Conservation (phyloP, 2,888 invertebrate genomes). For the Coelinius sp. region DNA sequence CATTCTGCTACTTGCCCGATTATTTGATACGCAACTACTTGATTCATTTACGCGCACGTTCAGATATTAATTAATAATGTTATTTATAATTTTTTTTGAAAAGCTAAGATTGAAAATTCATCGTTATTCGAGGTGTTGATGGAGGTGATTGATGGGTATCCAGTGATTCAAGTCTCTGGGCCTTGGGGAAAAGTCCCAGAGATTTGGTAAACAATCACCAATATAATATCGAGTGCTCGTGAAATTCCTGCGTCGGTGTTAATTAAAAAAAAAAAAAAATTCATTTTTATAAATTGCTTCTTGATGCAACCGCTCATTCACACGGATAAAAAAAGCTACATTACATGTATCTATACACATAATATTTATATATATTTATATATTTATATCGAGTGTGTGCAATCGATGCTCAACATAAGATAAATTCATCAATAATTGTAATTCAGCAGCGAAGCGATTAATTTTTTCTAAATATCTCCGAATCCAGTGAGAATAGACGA, state of each 20-base stretch:
- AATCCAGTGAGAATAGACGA: not conserved
- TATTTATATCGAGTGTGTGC: conserved; percentile 23
- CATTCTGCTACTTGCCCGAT: conserved; percentile 12
- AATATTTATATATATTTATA: conserved; percentile 25
- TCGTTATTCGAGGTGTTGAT: not conserved
- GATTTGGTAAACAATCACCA: not conserved
- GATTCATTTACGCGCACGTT: conserved; percentile 26
- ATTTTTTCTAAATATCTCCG: not conserved
- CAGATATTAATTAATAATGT: not conserved
- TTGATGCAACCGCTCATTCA: conserved; percentile 34
- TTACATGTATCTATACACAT: conserved; percentile 14
- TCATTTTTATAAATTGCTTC: not conserved
- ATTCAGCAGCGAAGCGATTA: not conserved
- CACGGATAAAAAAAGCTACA: conserved; percentile 39
- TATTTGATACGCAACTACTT: conserved; percentile 21
- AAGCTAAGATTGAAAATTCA: conserved; percentile 1
- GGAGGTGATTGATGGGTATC: not conserved
- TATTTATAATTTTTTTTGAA: not conserved
- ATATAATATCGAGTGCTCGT: not conserved
- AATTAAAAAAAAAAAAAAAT: not conserved
- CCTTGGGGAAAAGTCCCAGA: not conserved
- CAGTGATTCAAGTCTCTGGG: not conserved
- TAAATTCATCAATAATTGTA: not conserved
- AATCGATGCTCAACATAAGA: conserved; percentile 9
- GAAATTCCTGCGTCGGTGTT: not conserved